Evolutionary conservation across 2,888 invertebrate species (phyloP), one percentile per base, ranked within the genome.

Genomic region (Acronicta aceris): DNA sequence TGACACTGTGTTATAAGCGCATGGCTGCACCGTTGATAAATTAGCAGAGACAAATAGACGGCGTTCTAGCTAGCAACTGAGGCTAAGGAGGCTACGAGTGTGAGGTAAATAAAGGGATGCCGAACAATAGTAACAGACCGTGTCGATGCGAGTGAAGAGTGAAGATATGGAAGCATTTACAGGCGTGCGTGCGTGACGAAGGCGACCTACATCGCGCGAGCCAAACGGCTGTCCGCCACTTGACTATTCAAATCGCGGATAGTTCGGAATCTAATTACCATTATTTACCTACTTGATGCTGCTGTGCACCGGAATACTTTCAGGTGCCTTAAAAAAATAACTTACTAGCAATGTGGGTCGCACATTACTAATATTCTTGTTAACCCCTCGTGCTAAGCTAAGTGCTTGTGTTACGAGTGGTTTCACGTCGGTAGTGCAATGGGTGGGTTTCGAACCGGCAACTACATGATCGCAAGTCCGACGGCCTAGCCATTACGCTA

Each of bases 181-280:
- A 69, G 71, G 65, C 76, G 78, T 70, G 81, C 86, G 83, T 84
- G 87, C 89, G 89, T 90, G 89, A 87, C 88, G 79, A 66, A 71
- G 75, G 33, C 86, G 88, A 85, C 89, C 90, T 82, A 89, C 86
- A 88, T 90, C 30, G 59, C 5, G 9, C 76, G 72, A 72, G 78
- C 78, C 76, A 73, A 81, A 78, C 78, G 67, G 53, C 65, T 67
- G 60, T 50, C 72, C 73, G 78, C 71, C 77, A 81, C 81, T 88
- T 88, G 79, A 74, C 81, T 85, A 91, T 92, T 89, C 91, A 85
- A 82, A 76, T 62, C 81, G 78, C 82, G 79, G 81, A 79, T 80
- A 81, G 82, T 79, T 82, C 69, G 80, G 88, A 82, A 91, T 90
- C 81, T 89, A 85, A 88, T 91, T 91, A 89, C 79, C 89, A 88